Percentiles rank a stretch among this genome's conserved stretches.
phyloP scores from a whole-genome alignment of 2,113 vertebrate genomes.

The Vimba vimba region DNA sequence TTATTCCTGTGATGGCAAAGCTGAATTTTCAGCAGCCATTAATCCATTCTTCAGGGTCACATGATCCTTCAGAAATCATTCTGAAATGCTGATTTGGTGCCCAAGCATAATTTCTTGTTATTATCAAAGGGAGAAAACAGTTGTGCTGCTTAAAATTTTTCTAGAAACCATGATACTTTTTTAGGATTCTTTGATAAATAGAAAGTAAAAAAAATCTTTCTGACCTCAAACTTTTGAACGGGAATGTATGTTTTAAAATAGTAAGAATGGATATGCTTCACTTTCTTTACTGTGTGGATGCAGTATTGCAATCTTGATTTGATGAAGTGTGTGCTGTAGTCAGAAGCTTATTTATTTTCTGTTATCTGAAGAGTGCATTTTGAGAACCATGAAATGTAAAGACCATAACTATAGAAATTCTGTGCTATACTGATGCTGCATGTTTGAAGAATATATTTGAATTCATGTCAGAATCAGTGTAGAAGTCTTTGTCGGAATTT shows the following conservation, averaged over 20 bases:
- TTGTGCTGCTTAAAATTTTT: too few species aligned
- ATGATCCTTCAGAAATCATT: background rate
- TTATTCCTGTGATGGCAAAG: background rate
- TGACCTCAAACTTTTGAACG: background rate
- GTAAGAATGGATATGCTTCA: background rate
- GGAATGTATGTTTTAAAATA: background rate
- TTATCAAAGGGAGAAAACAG: background rate
- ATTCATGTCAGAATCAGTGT: background rate
- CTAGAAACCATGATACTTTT: background rate
- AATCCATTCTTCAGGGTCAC: background rate
- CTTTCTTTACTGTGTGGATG: background rate
- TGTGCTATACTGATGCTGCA: background rate
- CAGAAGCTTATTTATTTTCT: constrained; percentile 3
- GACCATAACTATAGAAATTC: background rate
- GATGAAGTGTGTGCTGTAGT: background rate
- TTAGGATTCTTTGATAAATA: background rate
- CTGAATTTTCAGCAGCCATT: background rate
- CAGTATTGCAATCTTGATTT: background rate
- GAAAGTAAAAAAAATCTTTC: background rate
- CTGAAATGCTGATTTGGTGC: background rate
- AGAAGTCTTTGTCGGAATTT: background rate
- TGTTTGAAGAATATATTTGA: background rate
- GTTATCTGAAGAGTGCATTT: background rate
- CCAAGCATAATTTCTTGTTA: background rate
- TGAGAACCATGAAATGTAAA: constrained; percentile 12